Percentiles rank a stretch among this genome's conserved stretches.
Evolutionary conservation across 30 jellyfish, hydroid and myxozoan genomes (phyloP).

Genomic region (Euphysa ruthae): DNA sequence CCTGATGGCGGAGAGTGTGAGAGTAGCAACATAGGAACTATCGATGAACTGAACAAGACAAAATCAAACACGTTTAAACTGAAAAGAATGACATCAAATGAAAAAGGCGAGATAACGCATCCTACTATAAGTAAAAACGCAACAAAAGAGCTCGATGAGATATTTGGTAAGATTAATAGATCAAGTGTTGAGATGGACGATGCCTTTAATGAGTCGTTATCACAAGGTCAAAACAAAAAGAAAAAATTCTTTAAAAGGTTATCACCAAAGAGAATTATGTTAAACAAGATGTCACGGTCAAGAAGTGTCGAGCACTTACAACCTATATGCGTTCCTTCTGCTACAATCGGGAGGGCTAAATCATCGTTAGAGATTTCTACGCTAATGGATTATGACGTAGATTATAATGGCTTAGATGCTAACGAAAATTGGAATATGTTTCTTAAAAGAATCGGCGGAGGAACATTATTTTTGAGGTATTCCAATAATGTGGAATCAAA

Average conservation of each 20-base stretch:
- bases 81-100: no score
- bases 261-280: no score
- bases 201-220: no score
- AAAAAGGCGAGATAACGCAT: not conserved
- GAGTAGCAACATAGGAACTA: no score
- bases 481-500: not conserved
- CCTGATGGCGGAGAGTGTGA: constrained; percentile 40
- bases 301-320: constrained; percentile 20
- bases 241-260: no score
- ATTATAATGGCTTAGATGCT: constrained; percentile 13
- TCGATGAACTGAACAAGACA: no score
- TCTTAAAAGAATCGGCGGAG: constrained; percentile 57
- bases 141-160: constrained; percentile 31
- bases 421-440: constrained; percentile 47
- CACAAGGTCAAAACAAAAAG: no score
- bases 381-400: constrained; percentile 8
- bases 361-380: constrained; percentile 24
- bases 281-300: not conserved
- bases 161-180: constrained; percentile 10
- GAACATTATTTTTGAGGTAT: constrained; percentile 68
- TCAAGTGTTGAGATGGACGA: no score
- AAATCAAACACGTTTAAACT: not conserved
- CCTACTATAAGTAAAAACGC: constrained; percentile 11
- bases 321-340: not conserved
- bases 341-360: not conserved